These are phyloP conservation scores for Psephotus haematonotus DNA, from an alignment of 2,113 vertebrate species.

Conservation along the genomic window DNA sequence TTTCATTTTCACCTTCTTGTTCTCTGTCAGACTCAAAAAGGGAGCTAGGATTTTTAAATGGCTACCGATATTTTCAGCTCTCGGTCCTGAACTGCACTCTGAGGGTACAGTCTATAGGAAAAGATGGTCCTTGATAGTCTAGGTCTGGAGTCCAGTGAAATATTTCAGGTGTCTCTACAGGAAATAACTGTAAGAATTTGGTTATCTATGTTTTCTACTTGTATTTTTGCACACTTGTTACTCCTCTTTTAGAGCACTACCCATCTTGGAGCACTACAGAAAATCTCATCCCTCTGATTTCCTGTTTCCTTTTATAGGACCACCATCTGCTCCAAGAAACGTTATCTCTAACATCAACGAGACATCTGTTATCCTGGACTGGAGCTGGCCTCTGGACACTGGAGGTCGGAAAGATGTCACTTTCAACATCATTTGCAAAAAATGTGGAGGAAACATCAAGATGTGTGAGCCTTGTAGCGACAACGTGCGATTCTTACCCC, in stretches of 20 bases:
- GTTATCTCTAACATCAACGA: slow-evolving; percentile 98
- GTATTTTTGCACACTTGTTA: neutral
- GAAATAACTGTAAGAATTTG: slow-evolving; percentile 14
- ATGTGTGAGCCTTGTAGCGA: slow-evolving; percentile 88
- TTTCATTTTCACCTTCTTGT: slow-evolving; percentile 23
- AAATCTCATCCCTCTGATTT: slow-evolving; percentile 11
- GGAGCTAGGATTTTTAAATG: slow-evolving; percentile 42
- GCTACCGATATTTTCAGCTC: slow-evolving; percentile 11
- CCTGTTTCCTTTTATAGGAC: slow-evolving; percentile 78
- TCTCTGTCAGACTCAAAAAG: neutral
- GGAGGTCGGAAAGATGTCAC: slow-evolving; percentile 92
- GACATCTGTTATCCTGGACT: slow-evolving; percentile 97
- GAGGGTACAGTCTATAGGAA: neutral
- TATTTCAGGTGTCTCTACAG: neutral
- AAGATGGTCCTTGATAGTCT: neutral
- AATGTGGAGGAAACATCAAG: slow-evolving; percentile 77
- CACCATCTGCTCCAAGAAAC: slow-evolving; percentile 91
- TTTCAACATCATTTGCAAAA: slow-evolving; percentile 94
- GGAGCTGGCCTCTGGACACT: slow-evolving; percentile 93
- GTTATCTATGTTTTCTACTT: neutral
- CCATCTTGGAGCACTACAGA: neutral
- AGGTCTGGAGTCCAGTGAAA: neutral
- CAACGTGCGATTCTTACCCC: slow-evolving; percentile 89
- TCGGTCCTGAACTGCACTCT: neutral
- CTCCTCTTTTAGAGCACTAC: neutral